A percentile compares a stretch with the other conserved stretches of the same genome.
Conservation (phyloP, 2,113 vertebrate species). For the Semnopithecus entellus region DNA sequence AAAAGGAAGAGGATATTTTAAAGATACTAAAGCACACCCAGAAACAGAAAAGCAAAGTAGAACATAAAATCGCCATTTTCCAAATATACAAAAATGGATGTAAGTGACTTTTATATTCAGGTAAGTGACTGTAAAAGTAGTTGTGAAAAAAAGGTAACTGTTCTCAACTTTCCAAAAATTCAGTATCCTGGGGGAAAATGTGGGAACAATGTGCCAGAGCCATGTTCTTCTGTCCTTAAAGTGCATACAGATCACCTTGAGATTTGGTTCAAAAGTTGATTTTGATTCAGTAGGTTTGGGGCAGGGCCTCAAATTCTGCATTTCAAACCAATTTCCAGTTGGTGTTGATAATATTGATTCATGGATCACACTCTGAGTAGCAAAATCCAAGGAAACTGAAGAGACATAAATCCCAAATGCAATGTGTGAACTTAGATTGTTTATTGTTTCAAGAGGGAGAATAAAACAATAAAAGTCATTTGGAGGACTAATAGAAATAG, state of each 20-base stretch:
- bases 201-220: neutral
- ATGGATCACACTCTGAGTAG: neutral
- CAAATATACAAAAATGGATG: neutral
- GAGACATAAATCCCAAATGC: neutral
- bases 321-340: neutral
- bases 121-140: neutral
- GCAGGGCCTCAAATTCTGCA: neutral
- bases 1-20: neutral
- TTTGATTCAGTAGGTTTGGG: neutral
- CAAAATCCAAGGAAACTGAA: neutral
- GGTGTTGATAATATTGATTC: neutral
- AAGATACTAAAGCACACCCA: neutral
- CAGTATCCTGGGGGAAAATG: no score
- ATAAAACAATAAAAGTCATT: neutral
- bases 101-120: neutral
- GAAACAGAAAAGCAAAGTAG: neutral
- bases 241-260: neutral
- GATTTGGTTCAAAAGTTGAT: neutral
- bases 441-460: neutral
- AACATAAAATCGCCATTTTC: neutral
- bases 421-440: neutral
- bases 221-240: neutral
- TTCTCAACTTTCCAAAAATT: neutral
- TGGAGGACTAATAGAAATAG: neutral
- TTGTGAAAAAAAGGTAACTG: neutral